These are phyloP conservation scores for Microctenopoma stevenorrisi DNA, from an alignment of 2,797 vertebrate species.

Conservation along the genomic window DNA sequence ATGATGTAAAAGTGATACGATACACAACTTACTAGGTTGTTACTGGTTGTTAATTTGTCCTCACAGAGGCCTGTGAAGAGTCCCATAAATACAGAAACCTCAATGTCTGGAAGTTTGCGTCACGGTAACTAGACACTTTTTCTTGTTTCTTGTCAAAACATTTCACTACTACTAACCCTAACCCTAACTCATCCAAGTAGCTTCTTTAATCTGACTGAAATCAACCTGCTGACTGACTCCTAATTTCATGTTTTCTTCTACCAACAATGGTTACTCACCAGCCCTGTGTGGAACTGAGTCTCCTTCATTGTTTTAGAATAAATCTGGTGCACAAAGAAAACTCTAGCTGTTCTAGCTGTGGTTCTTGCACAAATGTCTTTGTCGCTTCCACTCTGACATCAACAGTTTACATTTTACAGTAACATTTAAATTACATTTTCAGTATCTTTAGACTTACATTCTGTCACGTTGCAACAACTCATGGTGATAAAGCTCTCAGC, in stretches of 20 bases:
- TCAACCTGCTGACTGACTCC: not conserved
- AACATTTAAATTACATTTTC: slow-evolving; percentile 1
- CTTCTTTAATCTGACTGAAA: too few relatives aligned
- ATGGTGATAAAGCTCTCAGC: slow-evolving; percentile 21
- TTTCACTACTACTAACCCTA: too few relatives aligned
- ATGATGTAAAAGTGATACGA: too few relatives aligned
- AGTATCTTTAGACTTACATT: slow-evolving; percentile 40
- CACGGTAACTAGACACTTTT: too few relatives aligned
- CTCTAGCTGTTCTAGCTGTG: not conserved
- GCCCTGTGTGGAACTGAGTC: not conserved
- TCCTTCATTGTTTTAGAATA: not conserved
- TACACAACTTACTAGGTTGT: too few relatives aligned
- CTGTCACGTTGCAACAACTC: fast-evolving
- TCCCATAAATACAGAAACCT: too few relatives aligned
- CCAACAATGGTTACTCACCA: not conserved
- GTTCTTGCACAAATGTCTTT: not conserved
- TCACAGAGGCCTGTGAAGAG: too few relatives aligned
- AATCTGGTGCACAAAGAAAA: not conserved
- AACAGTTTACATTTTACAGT: not conserved
- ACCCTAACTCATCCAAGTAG: too few relatives aligned
- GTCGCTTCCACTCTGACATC: not conserved
- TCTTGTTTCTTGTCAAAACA: too few relatives aligned
- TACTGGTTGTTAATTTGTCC: too few relatives aligned
- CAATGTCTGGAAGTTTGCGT: too few relatives aligned
- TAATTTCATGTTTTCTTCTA: not conserved